These are phyloP conservation scores for Eremobia ochroleuca DNA, from an alignment of 2,888 invertebrate genomes.

Conservation along the genomic window DNA sequence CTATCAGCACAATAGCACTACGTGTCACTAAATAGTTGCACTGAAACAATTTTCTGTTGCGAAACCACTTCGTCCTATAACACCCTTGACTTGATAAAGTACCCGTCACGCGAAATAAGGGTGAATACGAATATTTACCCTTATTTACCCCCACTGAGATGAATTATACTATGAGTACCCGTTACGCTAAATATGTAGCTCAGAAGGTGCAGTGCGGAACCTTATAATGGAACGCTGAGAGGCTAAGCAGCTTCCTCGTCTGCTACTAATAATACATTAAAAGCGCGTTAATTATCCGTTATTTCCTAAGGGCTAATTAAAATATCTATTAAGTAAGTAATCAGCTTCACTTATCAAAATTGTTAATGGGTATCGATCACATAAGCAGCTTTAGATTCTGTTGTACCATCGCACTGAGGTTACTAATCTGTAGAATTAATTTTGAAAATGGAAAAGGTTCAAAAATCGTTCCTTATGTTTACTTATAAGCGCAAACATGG, in stretches of 20 bases:
- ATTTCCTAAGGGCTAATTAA: too few relatives aligned
- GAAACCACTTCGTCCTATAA: slow-evolving; percentile 38
- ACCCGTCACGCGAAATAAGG: slow-evolving; percentile 64
- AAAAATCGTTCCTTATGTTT: too few relatives aligned
- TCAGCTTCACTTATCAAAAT: not conserved
- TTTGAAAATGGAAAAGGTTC: too few relatives aligned
- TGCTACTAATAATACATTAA: not conserved
- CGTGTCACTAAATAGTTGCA: slow-evolving; percentile 33
- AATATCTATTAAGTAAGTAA: not conserved
- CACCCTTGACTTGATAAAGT: slow-evolving; percentile 68
- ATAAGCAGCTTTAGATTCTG: not conserved
- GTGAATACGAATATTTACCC: slow-evolving; percentile 66
- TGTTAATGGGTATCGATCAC: not conserved
- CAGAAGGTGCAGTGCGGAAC: slow-evolving; percentile 26
- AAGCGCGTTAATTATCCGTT: too few relatives aligned
- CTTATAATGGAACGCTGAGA: not conserved
- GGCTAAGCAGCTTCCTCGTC: not conserved
- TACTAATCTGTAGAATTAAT: not conserved
- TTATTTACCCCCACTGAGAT: slow-evolving; percentile 63
- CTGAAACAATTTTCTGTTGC: slow-evolving; percentile 52
- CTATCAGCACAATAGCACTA: slow-evolving; percentile 10
- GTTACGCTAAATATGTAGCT: not conserved
- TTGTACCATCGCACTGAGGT: too few relatives aligned
- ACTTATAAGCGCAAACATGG: too few relatives aligned
- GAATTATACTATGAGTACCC: slow-evolving; percentile 64